Evolutionary conservation across 2,113 vertebrate genomes (phyloP).

Genomic region (Upupa epops): DNA sequence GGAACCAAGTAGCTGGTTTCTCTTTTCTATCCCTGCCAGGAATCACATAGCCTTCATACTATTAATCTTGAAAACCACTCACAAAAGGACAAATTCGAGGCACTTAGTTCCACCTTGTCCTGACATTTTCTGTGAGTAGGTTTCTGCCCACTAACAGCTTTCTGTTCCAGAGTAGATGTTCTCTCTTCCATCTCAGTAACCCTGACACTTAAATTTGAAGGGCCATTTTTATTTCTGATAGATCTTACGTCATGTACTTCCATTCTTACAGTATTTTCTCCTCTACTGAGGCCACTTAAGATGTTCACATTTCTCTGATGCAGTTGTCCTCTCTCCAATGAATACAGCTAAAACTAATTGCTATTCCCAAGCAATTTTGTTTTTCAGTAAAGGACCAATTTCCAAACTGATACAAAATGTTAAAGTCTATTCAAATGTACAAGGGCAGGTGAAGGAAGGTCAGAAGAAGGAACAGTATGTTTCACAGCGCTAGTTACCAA

Average conservation of each 20-base stretch:
- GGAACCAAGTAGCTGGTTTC: neutral
- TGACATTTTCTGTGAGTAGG: conserved; percentile 23
- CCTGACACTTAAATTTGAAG: conserved; percentile 34
- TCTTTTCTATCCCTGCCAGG: neutral
- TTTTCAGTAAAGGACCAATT: neutral
- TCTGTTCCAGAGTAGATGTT: neutral
- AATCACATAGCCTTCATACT: neutral
- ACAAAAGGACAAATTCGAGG: conserved; percentile 19
- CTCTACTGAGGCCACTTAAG: neutral
- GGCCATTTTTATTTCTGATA: conserved; percentile 32
- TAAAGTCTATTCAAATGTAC: neutral
- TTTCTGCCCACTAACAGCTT: conserved; percentile 39
- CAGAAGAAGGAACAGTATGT: neutral
- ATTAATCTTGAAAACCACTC: neutral
- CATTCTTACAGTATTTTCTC: neutral
- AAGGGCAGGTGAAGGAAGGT: neutral
- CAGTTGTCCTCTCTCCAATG: neutral
- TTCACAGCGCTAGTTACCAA: neutral
- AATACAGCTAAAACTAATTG: neutral
- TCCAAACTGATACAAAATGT: neutral
- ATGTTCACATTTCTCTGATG: conserved; percentile 23
- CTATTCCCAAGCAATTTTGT: neutral
- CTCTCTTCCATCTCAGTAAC: conserved; percentile 19
- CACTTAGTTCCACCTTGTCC: conserved; percentile 20
- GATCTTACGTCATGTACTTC: conserved; percentile 25